Conservation (phyloP, 2,797 vertebrate genomes). For the Triplophysa yarkandensis region DNA sequence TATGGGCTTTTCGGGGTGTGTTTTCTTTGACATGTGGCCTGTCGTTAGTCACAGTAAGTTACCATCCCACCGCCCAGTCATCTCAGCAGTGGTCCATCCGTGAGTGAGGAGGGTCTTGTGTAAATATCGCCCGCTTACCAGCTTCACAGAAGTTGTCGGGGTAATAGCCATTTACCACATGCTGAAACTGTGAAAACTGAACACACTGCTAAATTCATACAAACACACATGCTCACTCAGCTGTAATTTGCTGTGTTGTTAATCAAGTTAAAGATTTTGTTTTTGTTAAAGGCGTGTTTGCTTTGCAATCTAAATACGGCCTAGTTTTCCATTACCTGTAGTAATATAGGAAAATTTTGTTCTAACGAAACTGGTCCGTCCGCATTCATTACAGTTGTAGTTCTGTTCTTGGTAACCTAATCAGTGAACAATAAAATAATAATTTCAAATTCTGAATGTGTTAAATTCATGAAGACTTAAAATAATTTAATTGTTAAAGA, state of each 20-base stretch:
- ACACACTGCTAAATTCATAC: slow-evolving; percentile 5
- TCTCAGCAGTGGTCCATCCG: slow-evolving; percentile 34
- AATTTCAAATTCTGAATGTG: too few species aligned
- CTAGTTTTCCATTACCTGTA: neutral
- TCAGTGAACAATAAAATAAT: neutral
- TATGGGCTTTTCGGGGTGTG: slow-evolving; percentile 39
- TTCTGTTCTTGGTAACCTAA: neutral
- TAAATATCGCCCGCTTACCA: slow-evolving; percentile 8
- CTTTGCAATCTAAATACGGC: neutral
- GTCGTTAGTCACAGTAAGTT: slow-evolving; percentile 34
- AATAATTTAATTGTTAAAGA: too few species aligned
- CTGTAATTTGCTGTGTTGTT: slow-evolving; percentile 33
- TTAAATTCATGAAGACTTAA: too few species aligned
- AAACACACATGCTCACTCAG: slow-evolving; percentile 12
- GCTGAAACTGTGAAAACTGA: slow-evolving; percentile 42
- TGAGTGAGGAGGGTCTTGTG: slow-evolving; percentile 36
- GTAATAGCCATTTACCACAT: slow-evolving; percentile 5
- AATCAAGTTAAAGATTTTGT: neutral
- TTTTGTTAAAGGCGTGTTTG: slow-evolving; percentile 25
- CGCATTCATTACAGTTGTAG: neutral
- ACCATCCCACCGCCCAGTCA: neutral
- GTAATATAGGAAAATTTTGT: slow-evolving; percentile 5
- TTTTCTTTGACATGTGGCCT: slow-evolving; percentile 55
- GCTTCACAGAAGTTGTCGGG: slow-evolving; percentile 3
- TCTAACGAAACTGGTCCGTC: slow-evolving; percentile 9